Evolutionary conservation across 2,888 invertebrate species (phyloP).

Genomic region (Catotricha subobsoleta): DNA sequence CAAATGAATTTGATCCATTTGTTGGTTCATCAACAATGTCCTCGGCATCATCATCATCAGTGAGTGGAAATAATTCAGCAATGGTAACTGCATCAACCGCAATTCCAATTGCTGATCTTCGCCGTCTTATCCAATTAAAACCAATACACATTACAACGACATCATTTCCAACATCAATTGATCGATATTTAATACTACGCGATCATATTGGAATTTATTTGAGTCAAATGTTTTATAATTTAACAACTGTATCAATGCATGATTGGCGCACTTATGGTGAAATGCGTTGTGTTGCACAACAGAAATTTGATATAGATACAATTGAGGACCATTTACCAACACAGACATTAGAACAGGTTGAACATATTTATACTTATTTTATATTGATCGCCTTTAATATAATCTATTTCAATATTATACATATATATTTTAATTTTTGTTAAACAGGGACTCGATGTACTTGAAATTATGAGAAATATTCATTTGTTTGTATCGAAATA

Average conservation of each 20-base stretch:
- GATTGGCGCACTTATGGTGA: constrained; percentile 96
- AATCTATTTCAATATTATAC: neutral
- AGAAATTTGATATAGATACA: constrained; percentile 62
- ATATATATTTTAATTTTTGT: constrained; percentile 11
- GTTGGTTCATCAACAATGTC: constrained; percentile 19
- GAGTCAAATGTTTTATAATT: constrained; percentile 88
- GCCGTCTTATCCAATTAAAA: neutral
- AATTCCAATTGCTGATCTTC: neutral
- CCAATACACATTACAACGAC: neutral
- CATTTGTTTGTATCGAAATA: constrained; percentile 86
- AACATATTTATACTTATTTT: neutral
- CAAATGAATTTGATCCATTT: constrained; percentile 55
- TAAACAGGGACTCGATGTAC: constrained; percentile 85
- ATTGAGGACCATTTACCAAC: constrained; percentile 90
- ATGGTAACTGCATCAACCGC: no score
- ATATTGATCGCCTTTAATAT: neutral
- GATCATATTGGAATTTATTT: constrained; percentile 69
- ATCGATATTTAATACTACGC: constrained; percentile 11
- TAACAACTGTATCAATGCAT: constrained; percentile 90
- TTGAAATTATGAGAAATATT: constrained; percentile 94
- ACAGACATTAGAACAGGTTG: constrained; percentile 81
- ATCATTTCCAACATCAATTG: neutral
- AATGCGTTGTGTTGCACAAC: constrained; percentile 82
- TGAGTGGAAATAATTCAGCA: no score
- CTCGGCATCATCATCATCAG: no score